A percentile compares a stretch with the other conserved stretches of the same genome.
Conservation (phyloP, 2,888 invertebrate species). For the Tyria jacobaeae region DNA sequence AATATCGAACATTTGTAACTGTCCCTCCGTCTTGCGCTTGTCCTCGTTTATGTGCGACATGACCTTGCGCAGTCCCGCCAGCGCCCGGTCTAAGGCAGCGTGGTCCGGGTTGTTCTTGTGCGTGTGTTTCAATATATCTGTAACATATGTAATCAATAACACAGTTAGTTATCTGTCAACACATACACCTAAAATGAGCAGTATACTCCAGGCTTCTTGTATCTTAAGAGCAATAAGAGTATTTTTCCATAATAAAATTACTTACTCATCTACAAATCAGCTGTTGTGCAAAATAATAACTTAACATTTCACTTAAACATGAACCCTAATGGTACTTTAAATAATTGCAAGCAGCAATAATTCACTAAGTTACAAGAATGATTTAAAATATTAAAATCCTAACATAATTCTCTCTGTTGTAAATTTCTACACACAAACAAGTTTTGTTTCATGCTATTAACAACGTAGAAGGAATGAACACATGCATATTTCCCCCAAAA, state of each 20-base stretch:
- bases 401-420: background rate
- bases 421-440: background rate
- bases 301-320: background rate
- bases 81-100: slow-evolving; percentile 92
- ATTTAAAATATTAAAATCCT: background rate
- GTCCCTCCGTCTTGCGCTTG: slow-evolving; percentile 98
- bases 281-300: background rate
- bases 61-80: slow-evolving; percentile 96
- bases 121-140: slow-evolving; percentile 97
- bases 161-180: background rate
- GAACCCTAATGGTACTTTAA: background rate
- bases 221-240: background rate
- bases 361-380: background rate
- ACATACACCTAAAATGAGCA: background rate
- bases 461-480: background rate
- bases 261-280: no score
- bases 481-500: background rate
- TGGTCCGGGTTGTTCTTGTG: slow-evolving; percentile 95
- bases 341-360: background rate
- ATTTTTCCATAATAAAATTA: no score
- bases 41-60: slow-evolving; percentile 99
- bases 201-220: background rate
- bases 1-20: slow-evolving; percentile 98
- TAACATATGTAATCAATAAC: slow-evolving; percentile 44
- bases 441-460: background rate